Evolutionary conservation across 2,113 vertebrate species (phyloP).

Genomic region (Delphinapterus leucas): DNA sequence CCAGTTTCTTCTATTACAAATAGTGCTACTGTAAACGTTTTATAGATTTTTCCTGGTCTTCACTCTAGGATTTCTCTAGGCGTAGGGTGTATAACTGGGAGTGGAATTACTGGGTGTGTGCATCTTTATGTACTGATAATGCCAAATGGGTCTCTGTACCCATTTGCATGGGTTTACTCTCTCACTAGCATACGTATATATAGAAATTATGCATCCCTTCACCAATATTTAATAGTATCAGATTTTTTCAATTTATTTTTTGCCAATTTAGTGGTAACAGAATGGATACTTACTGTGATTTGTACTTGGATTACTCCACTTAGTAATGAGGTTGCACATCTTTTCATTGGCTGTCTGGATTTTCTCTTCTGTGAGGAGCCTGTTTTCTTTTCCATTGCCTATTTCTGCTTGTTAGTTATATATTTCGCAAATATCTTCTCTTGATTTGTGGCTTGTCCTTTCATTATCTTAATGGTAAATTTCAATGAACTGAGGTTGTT

Average conservation of each 20-base stretch:
- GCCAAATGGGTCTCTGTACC: neutral
- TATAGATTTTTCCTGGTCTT: neutral
- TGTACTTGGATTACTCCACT: neutral
- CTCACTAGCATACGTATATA: neutral
- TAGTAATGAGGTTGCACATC: neutral
- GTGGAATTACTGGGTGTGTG: neutral
- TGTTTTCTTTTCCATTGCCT: neutral
- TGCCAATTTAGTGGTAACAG: neutral
- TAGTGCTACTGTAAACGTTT: neutral
- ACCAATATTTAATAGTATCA: neutral
- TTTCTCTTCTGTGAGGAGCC: neutral
- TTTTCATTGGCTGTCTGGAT: neutral
- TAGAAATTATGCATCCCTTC: neutral
- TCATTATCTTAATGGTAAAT: neutral
- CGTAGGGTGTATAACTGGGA: neutral
- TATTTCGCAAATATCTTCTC: neutral
- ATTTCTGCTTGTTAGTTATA: neutral
- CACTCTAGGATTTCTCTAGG: neutral
- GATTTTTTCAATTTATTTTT: neutral
- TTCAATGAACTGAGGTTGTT: neutral
- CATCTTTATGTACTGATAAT: neutral
- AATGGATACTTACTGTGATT: neutral
- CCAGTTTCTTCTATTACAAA: neutral
- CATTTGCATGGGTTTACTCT: neutral
- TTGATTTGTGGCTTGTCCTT: slow-evolving; percentile 2